These are phyloP conservation scores for Drosophila tanythrix DNA, from an alignment of 2,888 invertebrate genomes.

Conservation along the genomic window DNA sequence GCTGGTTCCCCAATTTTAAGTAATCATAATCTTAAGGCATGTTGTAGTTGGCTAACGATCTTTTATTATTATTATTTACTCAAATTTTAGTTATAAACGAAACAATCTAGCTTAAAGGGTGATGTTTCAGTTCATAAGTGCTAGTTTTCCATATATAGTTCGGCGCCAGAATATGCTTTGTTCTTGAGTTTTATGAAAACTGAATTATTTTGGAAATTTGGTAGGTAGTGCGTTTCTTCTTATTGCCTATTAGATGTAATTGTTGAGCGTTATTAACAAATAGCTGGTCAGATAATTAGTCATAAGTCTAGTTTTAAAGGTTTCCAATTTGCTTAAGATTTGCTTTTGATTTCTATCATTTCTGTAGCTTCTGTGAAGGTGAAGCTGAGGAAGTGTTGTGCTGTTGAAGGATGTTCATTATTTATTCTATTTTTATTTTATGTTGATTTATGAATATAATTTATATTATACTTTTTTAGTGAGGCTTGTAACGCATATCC, in stretches of 20 bases:
- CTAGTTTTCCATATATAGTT: neutral
- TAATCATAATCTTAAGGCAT: neutral
- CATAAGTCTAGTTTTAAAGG: neutral
- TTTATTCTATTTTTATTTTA: neutral
- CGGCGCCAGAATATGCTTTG: neutral
- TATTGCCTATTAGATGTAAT: neutral
- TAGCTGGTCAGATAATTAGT: neutral
- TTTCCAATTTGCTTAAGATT: neutral
- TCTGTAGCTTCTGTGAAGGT: neutral
- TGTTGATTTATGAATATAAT: neutral
- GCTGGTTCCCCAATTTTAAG: too few species aligned
- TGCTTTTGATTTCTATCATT: neutral
- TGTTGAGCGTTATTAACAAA: neutral
- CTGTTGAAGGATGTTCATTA: neutral
- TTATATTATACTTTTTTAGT: too few species aligned
- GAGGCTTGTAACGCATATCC: neutral
- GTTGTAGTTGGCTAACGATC: neutral
- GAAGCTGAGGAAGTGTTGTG: neutral
- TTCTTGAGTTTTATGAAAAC: neutral
- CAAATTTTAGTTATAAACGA: rapidly evolving
- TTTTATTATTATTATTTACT: neutral
- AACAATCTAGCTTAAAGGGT: neutral
- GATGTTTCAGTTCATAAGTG: neutral
- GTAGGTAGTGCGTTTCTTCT: rapidly evolving
- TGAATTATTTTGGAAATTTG: neutral